Base-by-base conservation (phyloP, 2,888 invertebrate genomes). In the Andrena dorsata region DNA sequence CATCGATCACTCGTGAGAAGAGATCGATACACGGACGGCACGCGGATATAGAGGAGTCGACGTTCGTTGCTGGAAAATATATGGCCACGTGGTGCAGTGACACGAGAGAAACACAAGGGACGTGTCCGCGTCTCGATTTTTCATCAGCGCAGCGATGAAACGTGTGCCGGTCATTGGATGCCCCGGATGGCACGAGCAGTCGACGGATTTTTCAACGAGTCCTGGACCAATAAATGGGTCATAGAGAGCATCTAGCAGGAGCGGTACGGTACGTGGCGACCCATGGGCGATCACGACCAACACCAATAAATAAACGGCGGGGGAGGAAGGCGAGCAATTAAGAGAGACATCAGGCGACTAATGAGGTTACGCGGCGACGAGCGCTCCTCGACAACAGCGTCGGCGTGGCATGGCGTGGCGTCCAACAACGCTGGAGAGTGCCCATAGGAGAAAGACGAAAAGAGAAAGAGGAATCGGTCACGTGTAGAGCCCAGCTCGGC, bases 311-410 rank as follows among this genome's bases (percentile, higher is more conserved):
- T 91, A 92, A 90, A 86, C 88, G 72, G 81, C 83, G 88, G 84
- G 41, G 84, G 89, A 71, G 80, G 79, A 72, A 88, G 88, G 87
- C 84, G 89, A 85, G 90, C 91, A 92, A 92, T 92, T 92, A 92
- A 92, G 92, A 92, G 89, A 91, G 92, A 92, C 92, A 92, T 93
- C 92, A 92, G 90, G 82, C 90, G 90, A 91, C 91, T 93, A 92
- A 93, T 92, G 92, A 92, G 92, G 88, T 92, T 91, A 90, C 92
- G 89, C 89, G 82, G 79, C 76, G 80, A 82, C 88, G 71, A 84
- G 77, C 49, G 73, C 84, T 79, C 79, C 75, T 79, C 70, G 77
- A 80, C 58, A 82, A 82, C 78, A 80, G 77, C 68, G 77, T 73
- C 80, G 77, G 65, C 80, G 71, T 83, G 80, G 74, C 63, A n/a